phyloP scores from a whole-genome alignment of 1,140 invertebrate genomes.

The Pachypsylla venusta region DNA sequence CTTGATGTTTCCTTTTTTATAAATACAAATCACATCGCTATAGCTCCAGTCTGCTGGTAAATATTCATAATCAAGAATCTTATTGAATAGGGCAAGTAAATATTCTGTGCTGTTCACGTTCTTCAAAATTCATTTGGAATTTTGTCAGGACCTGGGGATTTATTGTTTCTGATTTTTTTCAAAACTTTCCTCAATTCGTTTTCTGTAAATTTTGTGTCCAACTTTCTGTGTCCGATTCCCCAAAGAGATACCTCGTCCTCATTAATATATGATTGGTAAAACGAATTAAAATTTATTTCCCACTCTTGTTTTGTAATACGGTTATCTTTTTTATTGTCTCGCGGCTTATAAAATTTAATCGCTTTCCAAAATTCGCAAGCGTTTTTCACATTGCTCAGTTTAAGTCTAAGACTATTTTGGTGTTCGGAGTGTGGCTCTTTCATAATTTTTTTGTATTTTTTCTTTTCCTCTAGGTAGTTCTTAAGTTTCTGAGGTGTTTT shows the following conservation, averaged over 20 bases:
- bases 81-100: neutral
- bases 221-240: no score
- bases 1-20: neutral
- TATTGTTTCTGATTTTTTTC: neutral
- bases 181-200: neutral
- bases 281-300: no score
- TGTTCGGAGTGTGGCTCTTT: neutral
- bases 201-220: no score
- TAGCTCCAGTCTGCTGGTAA: neutral
- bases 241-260: no score
- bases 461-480: neutral
- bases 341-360: constrained; percentile 12
- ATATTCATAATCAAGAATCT: neutral
- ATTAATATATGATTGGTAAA: no score
- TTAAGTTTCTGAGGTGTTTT: neutral
- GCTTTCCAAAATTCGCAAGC: constrained; percentile 7
- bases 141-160: neutral
- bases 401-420: neutral
- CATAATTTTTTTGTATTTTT: neutral
- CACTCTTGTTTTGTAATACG: no score
- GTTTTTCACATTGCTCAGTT: constrained; percentile 10
- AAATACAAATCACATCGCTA: neutral
- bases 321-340: no score
- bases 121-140: neutral
- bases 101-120: neutral